phyloP scores from a whole-genome alignment of 2,113 vertebrate species.

The Malurus alboscapulatus region DNA sequence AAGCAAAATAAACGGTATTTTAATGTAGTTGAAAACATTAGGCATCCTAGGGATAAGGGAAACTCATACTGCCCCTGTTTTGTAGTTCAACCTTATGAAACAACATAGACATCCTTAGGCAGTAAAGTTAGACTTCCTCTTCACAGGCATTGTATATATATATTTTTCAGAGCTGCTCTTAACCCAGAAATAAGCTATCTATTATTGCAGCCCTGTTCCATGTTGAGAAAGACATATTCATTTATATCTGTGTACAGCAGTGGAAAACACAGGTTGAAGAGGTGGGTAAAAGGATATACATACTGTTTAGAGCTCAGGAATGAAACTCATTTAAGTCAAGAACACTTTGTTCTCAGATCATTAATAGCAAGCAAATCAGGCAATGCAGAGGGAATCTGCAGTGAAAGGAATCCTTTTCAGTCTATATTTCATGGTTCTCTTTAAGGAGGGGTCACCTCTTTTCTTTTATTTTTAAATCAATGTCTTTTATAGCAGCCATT shows the following conservation, averaged over 20 bases:
- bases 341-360: neutral
- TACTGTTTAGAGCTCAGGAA: neutral
- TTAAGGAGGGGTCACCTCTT: constrained; percentile 9
- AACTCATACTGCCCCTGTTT: neutral
- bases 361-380: constrained; percentile 29
- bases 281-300: neutral
- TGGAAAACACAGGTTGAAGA: neutral
- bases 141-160: neutral
- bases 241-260: neutral
- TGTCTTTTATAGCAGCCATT: constrained; percentile 57
- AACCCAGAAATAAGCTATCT: neutral
- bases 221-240: neutral
- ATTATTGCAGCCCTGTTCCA: neutral
- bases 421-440: constrained; percentile 68
- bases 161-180: neutral
- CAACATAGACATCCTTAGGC: neutral
- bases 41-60: neutral
- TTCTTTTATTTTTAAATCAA: constrained; percentile 56
- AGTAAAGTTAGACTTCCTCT: neutral
- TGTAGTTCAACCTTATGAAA: neutral
- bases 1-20: neutral
- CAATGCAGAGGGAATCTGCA: constrained; percentile 22
- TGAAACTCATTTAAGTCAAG: constrained; percentile 11
- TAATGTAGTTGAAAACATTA: neutral
- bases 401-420: constrained; percentile 43